Percentiles rank a stretch among this genome's conserved stretches.
These are phyloP conservation scores for Trachelipus rathkii DNA, from an alignment of 1,140 invertebrate genomes.

Conservation along the genomic window DNA sequence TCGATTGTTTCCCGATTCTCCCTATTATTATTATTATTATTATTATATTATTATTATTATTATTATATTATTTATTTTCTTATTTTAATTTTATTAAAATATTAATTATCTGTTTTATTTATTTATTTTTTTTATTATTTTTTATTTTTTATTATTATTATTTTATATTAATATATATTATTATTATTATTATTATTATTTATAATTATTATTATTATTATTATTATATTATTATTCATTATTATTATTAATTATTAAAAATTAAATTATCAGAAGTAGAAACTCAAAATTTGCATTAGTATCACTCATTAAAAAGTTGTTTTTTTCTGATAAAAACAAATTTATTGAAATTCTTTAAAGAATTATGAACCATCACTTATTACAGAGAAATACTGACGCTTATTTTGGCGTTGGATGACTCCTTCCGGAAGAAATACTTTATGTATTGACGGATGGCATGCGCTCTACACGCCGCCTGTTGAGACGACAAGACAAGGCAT, in stretches of 20 bases:
- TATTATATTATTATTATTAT: too few relatives aligned
- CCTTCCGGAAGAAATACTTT: conserved; percentile 65
- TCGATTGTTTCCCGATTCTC: too few relatives aligned
- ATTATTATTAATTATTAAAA: too few relatives aligned
- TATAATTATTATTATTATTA: conserved; percentile 2
- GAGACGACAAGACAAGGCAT: conserved; percentile 70
- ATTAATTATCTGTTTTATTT: too few relatives aligned
- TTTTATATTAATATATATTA: too few relatives aligned
- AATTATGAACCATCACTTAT: conserved; percentile 27
- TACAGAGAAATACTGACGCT: conserved; percentile 69
- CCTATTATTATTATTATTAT: too few relatives aligned
- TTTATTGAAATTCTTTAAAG: background rate
- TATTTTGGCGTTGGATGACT: conserved; percentile 84
- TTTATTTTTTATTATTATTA: too few relatives aligned
- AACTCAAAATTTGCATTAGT: too few relatives aligned
- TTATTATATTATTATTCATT: too few relatives aligned
- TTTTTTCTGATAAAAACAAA: background rate
- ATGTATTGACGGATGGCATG: conserved; percentile 84
- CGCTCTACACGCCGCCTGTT: conserved; percentile 56
- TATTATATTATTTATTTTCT: too few relatives aligned
- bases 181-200: background rate
- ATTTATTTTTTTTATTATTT: too few relatives aligned
- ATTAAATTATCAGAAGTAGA: background rate
- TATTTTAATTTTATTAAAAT: too few relatives aligned
- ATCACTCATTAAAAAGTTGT: background rate